Base-by-base conservation (phyloP, 2,797 vertebrate genomes). In the Hemitrygon akajei region DNA sequence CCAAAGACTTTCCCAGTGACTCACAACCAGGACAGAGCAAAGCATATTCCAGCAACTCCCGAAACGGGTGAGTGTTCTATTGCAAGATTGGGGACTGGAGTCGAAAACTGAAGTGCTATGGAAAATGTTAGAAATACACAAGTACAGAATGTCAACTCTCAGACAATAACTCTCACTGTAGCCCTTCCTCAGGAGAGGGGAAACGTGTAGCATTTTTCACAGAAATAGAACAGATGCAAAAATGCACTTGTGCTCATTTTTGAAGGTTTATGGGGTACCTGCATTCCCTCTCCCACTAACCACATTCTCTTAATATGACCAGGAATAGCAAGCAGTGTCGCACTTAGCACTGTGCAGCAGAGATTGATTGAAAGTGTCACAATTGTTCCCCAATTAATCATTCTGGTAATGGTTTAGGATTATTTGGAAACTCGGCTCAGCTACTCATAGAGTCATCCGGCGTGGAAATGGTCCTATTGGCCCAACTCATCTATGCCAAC, bases 21-120 rank as follows among this genome's bases (percentile, higher is more conserved):
- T 94, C 97, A 77, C 96, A 97, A 96, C 98, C 98, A 96, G 97
- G 97, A 93, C 22, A 75, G 37, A 76, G 71, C 69, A 30, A 93
- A 93, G 25, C 91, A 93, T 16, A n/a, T 56, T 3, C 30, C 91
- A 56, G 69, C 40, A 47, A 18, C 91, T 76, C 47, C 91, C 2
- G 91, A 93, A 76, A 76, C 30, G 27, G 91, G 91, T 93, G 47
- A 16, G 91, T 76, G 47, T 2, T 2, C 63, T 69, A 7, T 22
- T 69, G 10, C 16, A 34, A 3, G n/a, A 37, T 22, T 7, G 3
- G 60, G n/a, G 66, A 18, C 18, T 37, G 10, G 18, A 22, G 22
- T 73, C 9, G 18, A 37, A 89, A 69, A 34, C 60, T 25, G 58
- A 87, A 34, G 60, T 60, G 30, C 14, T 12, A 30, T 27, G n/a